Evolutionary conservation across 2,113 vertebrate genomes (phyloP).

Genomic region (Cryptomyrus ogoouensis): DNA sequence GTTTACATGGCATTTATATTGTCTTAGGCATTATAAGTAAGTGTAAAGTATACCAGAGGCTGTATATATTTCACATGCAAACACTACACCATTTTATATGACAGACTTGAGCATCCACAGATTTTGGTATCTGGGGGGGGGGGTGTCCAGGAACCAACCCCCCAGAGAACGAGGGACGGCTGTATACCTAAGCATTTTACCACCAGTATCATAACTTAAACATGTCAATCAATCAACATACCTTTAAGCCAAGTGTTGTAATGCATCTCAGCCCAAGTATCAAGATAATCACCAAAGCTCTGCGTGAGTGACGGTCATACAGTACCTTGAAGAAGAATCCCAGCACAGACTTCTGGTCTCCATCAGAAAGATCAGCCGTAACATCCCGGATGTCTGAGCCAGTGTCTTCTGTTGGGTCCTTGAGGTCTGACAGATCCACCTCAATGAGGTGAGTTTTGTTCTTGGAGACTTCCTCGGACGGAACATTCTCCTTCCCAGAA

Average conservation of each 20-base stretch:
- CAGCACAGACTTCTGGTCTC: slow-evolving; percentile 78
- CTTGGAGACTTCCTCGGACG: slow-evolving; percentile 56
- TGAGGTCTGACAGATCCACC: slow-evolving; percentile 79
- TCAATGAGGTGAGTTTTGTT: slow-evolving; percentile 80
- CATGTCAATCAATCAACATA: background rate
- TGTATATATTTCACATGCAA: too few relatives aligned
- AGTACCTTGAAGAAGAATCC: slow-evolving; percentile 95
- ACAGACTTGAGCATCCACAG: too few relatives aligned
- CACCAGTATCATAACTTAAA: background rate
- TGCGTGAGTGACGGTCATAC: background rate
- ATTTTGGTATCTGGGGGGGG: too few relatives aligned
- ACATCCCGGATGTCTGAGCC: slow-evolving; percentile 46
- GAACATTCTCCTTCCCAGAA: slow-evolving; percentile 55
- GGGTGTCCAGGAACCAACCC: background rate
- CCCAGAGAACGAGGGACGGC: background rate
- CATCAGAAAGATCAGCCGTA: slow-evolving; percentile 47
- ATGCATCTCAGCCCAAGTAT: background rate
- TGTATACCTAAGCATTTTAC: background rate
- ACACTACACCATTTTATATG: too few relatives aligned
- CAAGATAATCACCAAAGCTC: background rate
- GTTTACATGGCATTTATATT: too few relatives aligned
- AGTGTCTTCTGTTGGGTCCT: slow-evolving; percentile 61
- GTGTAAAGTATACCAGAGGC: too few relatives aligned
- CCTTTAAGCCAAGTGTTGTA: background rate
- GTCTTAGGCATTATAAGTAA: too few relatives aligned